Evolutionary conservation across 2,888 invertebrate genomes (phyloP), one percentile per base, ranked within the genome.

Genomic region (Nemurella pictetii): DNA sequence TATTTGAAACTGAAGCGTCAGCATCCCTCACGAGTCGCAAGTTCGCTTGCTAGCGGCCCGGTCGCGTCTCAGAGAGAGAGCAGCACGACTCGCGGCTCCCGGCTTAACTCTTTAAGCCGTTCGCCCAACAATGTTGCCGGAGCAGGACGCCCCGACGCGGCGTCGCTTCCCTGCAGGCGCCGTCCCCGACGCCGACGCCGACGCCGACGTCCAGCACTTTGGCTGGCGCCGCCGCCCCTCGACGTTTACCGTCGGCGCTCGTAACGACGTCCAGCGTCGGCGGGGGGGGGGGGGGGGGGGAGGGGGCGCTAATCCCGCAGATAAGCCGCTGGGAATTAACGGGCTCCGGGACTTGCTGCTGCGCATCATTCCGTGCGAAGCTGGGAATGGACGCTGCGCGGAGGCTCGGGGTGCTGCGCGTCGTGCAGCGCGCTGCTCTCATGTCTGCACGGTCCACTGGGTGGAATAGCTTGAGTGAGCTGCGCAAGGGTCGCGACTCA

Each of bases 261-360:
- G 20, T 81, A 81, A 36, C 78, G 29, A 81, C 82, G 28, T n/a
- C 30, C 78, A 29, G 26, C 78, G 28, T 74, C 74, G 74, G 12
- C 25, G 4, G 74, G 55, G 15, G 7, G 55, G 7, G 55, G 26
- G 32, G 29, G 7, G 29, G 28, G 20, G 84, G 25, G 55, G 77
- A 80, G 29, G 36, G 83, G 80, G 83, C 27, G 30, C 27, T 83
- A 85, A 85, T 85, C 85, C 55, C 83, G 30, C 72, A 80, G 85
- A 85, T 85, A 85, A 83, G 83, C 83, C 85, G 35, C 20, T 12
- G 72, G 55, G 85, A 83, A 85, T 85, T 85, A 85, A 28, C 85
- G n/a, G 36, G 77, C 55, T 12, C 20, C 55, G 55, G 15, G 55
- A 20, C 3, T 20, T 12, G 20, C 55, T 55, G n/a, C 55, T 12